Base-by-base conservation (phyloP, 2,888 invertebrate species). In the Cynaeus angustus region DNA sequence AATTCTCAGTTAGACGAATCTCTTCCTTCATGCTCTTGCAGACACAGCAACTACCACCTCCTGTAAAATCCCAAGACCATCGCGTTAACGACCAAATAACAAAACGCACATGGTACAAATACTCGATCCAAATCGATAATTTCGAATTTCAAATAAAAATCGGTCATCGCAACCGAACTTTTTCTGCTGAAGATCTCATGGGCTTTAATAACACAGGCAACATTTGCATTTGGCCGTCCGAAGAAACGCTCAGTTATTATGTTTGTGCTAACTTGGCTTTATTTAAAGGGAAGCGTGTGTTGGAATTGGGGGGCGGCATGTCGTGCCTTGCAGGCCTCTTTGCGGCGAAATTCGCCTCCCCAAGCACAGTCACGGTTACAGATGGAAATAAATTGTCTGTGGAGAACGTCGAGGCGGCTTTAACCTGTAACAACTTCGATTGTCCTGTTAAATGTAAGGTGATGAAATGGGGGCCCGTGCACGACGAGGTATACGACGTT, bases 221-320 rank as follows among this genome's bases (percentile, higher is more conserved):
- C 83, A 89, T 94, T 5, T 92, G 92, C 83, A 90, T 93, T 3
- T 93, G 93, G 93, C 92, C 93, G 9, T 93, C 92, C 0, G 93
- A 93, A 83, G 92, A 93, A 83, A 90, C 92, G 2, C 83, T 94
- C 53, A 90, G 91, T 1, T 91, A 91, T 75, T 91, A 91, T 79
- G 85, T 89, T 46, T 86, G 94, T 64, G 88, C 89, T 75, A 90
- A 94, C 81, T 83, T 88, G 55, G 79, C 86, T n/a, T 83, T 89
- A 41, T 94, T 93, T 83, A 85, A 88, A n/a, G 88, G 88, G 71
- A 91, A 91, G 81, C 88, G 86, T 79, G 89, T 95, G 21, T 86
- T 94, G 77, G 95, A 95, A 83, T 85, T 95, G 45, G 95, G 95
- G 1, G 94, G 94, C 12, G 95, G 95, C 1, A 94, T 95, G 92